Base-by-base conservation (phyloP, 1,140 invertebrate genomes). In the Protaetia brevitarsis region DNA sequence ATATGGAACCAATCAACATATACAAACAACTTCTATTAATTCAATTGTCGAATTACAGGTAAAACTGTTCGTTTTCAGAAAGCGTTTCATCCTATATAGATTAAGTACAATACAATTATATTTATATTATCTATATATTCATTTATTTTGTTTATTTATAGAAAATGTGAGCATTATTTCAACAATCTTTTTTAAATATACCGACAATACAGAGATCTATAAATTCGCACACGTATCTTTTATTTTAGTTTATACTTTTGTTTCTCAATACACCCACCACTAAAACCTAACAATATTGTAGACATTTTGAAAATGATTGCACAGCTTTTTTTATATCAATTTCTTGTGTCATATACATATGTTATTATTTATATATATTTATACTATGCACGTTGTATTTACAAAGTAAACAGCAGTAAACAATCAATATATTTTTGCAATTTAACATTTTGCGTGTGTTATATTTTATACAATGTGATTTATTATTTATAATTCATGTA, bases 351-450 rank as follows among this genome's bases (percentile, higher is more conserved):
- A n/a, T n/a, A n/a, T n/a, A n/a, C n/a, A n/a, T n/a, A n/a, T n/a
- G n/a, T n/a, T n/a, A n/a, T n/a, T n/a, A n/a, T n/a, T n/a, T n/a
- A n/a, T n/a, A n/a, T n/a, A n/a, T n/a, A n/a, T n/a, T n/a, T n/a
- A n/a, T n/a, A n/a, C n/a, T n/a, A n/a, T n/a, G n/a, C n/a, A 6
- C 36, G 41, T 45, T 21, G 23, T 45, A 45, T 19, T 21, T 45
- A 45, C 41, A 45, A 45, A 37, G 13, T 45, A 45, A 45, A 45
- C 23, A 45, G 41, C 41, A 45, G n/a, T n/a, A 41, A 41, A 45
- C 41, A 19, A 45, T 23, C 13, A 7, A 13, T 41, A 13, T 13
- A 45, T 19, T 21, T 45, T 19, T 21, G 41, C 41, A 45, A 45
- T 23, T 45, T 3, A 45, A 45, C 11, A 37, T 45, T 21, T 45